phyloP scores from a whole-genome alignment of 2,888 invertebrate genomes.

The Apoda limacodes region DNA sequence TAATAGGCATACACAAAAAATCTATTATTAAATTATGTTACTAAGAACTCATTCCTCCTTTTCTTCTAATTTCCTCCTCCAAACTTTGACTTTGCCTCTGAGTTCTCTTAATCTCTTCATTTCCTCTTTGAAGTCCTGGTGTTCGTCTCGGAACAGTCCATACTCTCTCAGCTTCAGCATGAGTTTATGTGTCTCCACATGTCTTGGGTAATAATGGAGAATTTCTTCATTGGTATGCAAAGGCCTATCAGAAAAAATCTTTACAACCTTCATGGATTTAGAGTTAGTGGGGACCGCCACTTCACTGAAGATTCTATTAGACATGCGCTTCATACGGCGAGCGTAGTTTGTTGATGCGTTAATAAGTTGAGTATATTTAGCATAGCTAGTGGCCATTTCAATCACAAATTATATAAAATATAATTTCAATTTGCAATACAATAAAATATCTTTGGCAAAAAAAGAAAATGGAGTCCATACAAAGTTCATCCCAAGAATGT shows the following conservation, averaged over 20 bases:
- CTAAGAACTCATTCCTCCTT: conserved; percentile 46
- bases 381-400: conserved; percentile 74
- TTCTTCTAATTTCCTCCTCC: conserved; percentile 57
- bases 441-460: too few species aligned
- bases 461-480: too few species aligned
- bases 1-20: too few species aligned
- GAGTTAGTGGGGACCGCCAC: conserved; percentile 80
- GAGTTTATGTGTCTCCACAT: conserved; percentile 79
- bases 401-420: too few species aligned
- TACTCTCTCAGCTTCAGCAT: conserved; percentile 80
- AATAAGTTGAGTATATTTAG: conserved; percentile 77
- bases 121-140: conserved; percentile 90
- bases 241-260: conserved; percentile 81
- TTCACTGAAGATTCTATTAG: conserved; percentile 91
- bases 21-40: too few species aligned
- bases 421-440: too few species aligned
- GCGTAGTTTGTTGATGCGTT: conserved; percentile 84
- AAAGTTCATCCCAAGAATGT: too few species aligned
- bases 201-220: conserved; percentile 88
- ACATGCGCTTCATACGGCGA: conserved; percentile 84
- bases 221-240: conserved; percentile 78
- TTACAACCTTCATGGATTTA: conserved; percentile 85
- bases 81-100: conserved; percentile 78
- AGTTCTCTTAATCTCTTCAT: conserved; percentile 81
- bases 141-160: conserved; percentile 88